Evolutionary conservation across 2,888 invertebrate species (phyloP), one percentile per base, ranked within the genome.

Genomic region (Leptinotarsa juncta): DNA sequence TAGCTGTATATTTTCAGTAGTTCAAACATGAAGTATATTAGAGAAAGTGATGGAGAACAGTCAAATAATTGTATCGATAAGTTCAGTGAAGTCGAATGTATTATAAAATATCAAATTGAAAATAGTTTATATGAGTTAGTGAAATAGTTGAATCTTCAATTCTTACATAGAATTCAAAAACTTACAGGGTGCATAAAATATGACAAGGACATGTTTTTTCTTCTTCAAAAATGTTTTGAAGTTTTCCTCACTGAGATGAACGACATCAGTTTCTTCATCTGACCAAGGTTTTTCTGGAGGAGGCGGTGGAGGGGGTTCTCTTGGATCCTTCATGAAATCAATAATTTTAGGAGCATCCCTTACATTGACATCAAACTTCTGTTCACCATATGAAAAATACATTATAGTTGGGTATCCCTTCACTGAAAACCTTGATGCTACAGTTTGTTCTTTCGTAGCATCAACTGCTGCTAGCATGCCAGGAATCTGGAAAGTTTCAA

Each of bases 141-240:
- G 32, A 32, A 7, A 42, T 42, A 10, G 10, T 42, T 12, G 42
- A 32, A 42, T 42, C 12, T 42, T 12, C 23, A 23, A 20, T 23
- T 20, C 23, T 57, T 18, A 18, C 4, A 67, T 12, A 48, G 49
- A 18, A 65, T n/a, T 70, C 23, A 60, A 70, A 23, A 71, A 92
- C 94, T 92, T 88, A 96, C 96, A 97, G 15, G 97, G 97, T 0
- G 97, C 96, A 87, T 97, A 97, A 88, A 97, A 97, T 93, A 97
- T 96, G 74, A 96, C 93, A 68, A 97, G 85, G 2, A 94, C 94
- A 88, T 97, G 96, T 83, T 96, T 96, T 88, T 96, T 94, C 87
- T 95, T 95, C 86, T 95, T 94, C 60, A 97, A 89, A 68, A 93
- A 91, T 65, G 91, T 86, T 82, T 93, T 93, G 88, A 96, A 96